Percentiles rank a stretch among this genome's conserved stretches.
phyloP scores from a whole-genome alignment of 1,140 invertebrate species.

The Geopemphigus sp. region DNA sequence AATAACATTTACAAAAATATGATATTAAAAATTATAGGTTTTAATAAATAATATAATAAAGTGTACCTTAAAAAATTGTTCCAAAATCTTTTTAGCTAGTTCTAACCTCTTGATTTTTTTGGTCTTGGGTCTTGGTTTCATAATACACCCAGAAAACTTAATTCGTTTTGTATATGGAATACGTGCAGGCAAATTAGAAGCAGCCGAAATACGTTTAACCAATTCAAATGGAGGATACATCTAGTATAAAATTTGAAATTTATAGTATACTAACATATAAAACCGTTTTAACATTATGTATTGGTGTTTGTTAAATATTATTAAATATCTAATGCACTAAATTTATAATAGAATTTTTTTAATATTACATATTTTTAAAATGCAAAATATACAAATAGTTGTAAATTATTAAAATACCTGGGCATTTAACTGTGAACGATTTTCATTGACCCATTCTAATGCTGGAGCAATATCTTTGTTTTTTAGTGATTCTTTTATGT shows the following conservation, averaged over 20 bases:
- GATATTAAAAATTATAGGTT: conserved; percentile 6
- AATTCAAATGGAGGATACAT: conserved; percentile 33
- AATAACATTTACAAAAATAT: conserved; percentile 49
- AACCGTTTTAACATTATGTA: no score
- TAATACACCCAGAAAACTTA: conserved; percentile 24
- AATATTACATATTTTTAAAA: no score
- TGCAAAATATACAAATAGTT: no score
- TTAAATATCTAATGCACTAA: no score
- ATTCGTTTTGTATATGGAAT: conserved; percentile 23
- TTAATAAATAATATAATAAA: neutral
- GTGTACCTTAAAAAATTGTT: conserved; percentile 37
- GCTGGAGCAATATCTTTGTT: conserved; percentile 76
- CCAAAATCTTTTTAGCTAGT: conserved; percentile 22
- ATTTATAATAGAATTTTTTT: no score
- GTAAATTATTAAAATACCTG: conserved; percentile 60
- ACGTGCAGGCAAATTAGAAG: conserved; percentile 3
- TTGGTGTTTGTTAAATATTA: no score
- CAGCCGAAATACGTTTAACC: conserved; percentile 13
- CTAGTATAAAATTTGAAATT: no score
- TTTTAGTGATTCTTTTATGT: conserved; percentile 78
- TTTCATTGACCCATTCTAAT: conserved; percentile 71
- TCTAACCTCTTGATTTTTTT: conserved; percentile 36
- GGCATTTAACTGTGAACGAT: conserved; percentile 63
- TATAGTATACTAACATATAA: no score
- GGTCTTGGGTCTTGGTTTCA: conserved; percentile 44